phyloP scores from a whole-genome alignment of 1,140 invertebrate genomes.

The Babylonia areolata region DNA sequence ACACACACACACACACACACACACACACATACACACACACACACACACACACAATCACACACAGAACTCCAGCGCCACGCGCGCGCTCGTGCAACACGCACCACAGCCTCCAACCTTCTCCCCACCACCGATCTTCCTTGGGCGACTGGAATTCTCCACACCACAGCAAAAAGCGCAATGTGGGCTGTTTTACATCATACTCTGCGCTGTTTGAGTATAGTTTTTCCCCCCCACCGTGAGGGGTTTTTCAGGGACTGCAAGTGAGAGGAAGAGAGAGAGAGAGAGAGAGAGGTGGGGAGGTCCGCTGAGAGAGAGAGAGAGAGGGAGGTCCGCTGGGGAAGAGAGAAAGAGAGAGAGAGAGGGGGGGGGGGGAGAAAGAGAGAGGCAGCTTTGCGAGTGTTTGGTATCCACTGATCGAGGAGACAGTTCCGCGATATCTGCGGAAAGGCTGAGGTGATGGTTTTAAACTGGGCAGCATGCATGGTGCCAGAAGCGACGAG shows the following conservation, averaged over 20 bases:
- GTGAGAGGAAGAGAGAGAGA: not conserved
- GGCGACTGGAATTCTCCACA: too few species aligned
- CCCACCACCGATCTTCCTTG: not conserved
- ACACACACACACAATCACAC: too few species aligned
- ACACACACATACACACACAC: not conserved
- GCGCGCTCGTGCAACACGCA: not conserved
- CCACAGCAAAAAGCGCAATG: too few species aligned
- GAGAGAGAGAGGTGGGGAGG: not conserved
- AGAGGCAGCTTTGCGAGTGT: not conserved
- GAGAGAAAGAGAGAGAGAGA: not conserved
- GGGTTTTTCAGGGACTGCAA: too few species aligned
- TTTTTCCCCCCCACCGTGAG: constrained; percentile 30
- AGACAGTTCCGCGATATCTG: too few species aligned
- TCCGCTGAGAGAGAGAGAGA: not conserved
- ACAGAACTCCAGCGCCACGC: too few species aligned
- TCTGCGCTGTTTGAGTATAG: not conserved
- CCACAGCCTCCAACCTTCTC: not conserved
- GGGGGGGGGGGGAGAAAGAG: not conserved
- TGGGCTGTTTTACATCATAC: not conserved
- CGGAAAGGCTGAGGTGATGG: too few species aligned
- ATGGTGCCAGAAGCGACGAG: too few species aligned
- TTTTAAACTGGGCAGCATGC: too few species aligned
- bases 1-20: too few species aligned
- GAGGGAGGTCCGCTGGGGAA: not conserved
- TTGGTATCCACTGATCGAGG: too few species aligned